Percentiles rank a stretch among this genome's conserved stretches.
These are phyloP conservation scores for Diadegma fenestrale DNA, from an alignment of 2,888 invertebrate species.

Conservation along the genomic window DNA sequence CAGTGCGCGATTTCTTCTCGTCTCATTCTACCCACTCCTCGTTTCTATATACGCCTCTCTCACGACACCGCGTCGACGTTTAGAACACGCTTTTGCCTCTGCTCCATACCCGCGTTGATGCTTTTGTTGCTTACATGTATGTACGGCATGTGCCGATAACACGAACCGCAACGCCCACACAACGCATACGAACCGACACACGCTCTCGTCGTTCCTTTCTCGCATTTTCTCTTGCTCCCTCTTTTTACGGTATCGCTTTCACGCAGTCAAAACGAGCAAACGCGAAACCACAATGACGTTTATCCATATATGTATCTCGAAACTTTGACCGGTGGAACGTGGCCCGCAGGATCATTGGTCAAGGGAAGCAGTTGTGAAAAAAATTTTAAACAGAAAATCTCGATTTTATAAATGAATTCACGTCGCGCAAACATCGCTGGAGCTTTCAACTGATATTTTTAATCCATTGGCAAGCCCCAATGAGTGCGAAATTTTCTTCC, in stretches of 20 bases:
- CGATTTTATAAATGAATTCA: background rate
- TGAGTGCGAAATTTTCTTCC: too few species aligned
- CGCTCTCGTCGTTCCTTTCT: background rate
- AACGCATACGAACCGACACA: slow-evolving; percentile 67
- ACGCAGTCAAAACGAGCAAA: slow-evolving; percentile 28
- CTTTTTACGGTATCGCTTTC: slow-evolving; percentile 19
- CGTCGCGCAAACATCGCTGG: background rate
- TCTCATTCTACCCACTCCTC: slow-evolving; percentile 42
- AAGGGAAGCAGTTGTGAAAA: background rate
- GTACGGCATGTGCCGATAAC: slow-evolving; percentile 67
- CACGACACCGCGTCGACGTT: slow-evolving; percentile 18
- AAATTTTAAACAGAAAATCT: background rate
- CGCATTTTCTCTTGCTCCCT: slow-evolving; percentile 23
- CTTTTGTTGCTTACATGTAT: slow-evolving; percentile 25
- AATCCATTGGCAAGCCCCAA: background rate
- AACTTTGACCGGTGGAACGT: background rate
- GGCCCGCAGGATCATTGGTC: background rate
- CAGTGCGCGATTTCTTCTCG: slow-evolving; percentile 45
- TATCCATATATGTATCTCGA: slow-evolving; percentile 13
- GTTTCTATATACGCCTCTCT: slow-evolving; percentile 14
- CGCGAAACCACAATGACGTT: slow-evolving; percentile 31
- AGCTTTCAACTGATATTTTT: background rate
- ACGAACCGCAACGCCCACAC: slow-evolving; percentile 67
- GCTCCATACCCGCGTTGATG: slow-evolving; percentile 21
- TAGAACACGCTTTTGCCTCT: slow-evolving; percentile 37